A percentile compares a stretch with the other conserved stretches of the same genome.
phyloP scores from a whole-genome alignment of 2,113 vertebrate genomes.

The Nymphicus hollandicus region DNA sequence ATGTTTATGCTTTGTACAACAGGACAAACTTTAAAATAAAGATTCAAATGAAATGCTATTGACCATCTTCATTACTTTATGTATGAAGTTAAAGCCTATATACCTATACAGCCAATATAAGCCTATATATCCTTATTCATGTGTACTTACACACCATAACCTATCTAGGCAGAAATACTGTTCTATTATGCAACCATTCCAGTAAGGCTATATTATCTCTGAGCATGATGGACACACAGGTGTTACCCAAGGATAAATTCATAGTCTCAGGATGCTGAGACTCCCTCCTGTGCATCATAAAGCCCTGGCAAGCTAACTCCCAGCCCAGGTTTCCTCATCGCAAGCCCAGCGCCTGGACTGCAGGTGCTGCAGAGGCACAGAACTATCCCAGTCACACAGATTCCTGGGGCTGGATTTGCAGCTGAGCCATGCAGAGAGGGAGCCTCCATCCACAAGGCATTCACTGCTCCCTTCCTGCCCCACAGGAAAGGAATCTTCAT shows the following conservation, averaged over 20 bases:
- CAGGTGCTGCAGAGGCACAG: constrained; percentile 1
- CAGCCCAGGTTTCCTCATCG: not conserved
- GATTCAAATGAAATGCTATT: not conserved
- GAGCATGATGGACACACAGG: not conserved
- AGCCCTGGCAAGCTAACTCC: not conserved
- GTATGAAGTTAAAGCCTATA: not conserved
- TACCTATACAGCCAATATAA: not conserved
- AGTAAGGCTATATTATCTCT: not conserved
- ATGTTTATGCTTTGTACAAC: not conserved
- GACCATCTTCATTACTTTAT: not conserved
- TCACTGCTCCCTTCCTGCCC: not conserved
- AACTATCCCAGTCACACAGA: not conserved
- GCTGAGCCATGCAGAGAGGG: not conserved
- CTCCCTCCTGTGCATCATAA: not conserved
- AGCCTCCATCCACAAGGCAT: not conserved
- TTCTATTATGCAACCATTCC: constrained; percentile 34
- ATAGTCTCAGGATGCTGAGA: not conserved
- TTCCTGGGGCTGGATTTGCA: not conserved
- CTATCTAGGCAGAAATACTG: not conserved
- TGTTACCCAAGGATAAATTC: not conserved
- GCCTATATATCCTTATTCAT: not conserved
- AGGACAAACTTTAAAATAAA: not conserved
- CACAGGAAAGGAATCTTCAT: not conserved
- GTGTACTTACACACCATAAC: not conserved
- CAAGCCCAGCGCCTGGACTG: not conserved